Evolutionary conservation across 1,140 invertebrate genomes (phyloP).

Genomic region (Pogonognathellus flavescens): DNA sequence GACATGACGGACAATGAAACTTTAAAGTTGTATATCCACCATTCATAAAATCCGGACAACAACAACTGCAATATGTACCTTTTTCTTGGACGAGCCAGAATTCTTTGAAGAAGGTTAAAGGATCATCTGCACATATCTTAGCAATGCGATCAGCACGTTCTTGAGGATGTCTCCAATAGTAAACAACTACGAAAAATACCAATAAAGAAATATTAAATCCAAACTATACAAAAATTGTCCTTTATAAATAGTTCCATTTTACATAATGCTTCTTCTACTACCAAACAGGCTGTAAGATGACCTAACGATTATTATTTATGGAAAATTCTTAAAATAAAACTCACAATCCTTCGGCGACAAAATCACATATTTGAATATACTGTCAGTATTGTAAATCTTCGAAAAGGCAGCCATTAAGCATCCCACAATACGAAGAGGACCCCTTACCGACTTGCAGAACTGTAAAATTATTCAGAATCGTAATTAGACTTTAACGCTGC

Average conservation of each 20-base stretch:
- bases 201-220: no score
- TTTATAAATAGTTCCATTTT: no score
- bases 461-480: not conserved
- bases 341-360: constrained; percentile 63
- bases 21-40: not conserved
- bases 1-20: no score
- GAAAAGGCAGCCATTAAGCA: constrained; percentile 65
- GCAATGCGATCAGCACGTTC: constrained; percentile 64
- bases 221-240: no score
- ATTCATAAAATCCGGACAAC: not conserved
- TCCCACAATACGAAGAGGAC: constrained; percentile 58
- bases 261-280: no score
- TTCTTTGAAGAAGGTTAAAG: constrained; percentile 65
- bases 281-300: no score
- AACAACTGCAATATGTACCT: constrained; percentile 44
- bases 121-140: constrained; percentile 63
- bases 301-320: not conserved
- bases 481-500: no score
- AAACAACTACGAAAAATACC: constrained; percentile 53
- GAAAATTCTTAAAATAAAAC: not conserved
- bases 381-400: constrained; percentile 62
- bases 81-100: constrained; percentile 66
- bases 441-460: constrained; percentile 64
- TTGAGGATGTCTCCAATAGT: constrained; percentile 62
- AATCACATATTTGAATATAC: constrained; percentile 56